Evolutionary conservation across 2,797 vertebrate species (phyloP).

Genomic region (Gymnodraco acuticeps): DNA sequence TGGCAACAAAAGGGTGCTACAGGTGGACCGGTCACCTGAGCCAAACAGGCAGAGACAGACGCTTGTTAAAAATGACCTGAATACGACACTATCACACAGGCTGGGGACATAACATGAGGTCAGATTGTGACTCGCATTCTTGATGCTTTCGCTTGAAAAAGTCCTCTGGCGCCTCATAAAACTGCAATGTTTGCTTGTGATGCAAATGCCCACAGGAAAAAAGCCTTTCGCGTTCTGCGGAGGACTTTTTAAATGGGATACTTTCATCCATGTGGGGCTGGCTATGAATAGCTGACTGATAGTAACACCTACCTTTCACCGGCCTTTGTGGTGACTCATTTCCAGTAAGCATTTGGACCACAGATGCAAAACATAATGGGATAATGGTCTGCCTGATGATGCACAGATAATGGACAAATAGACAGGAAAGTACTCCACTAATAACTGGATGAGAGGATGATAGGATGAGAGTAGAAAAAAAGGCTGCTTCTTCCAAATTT

Average conservation of each 20-base stretch:
- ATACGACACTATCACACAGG: constrained; percentile 78
- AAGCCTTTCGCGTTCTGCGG: constrained; percentile 55
- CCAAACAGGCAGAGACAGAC: constrained; percentile 79
- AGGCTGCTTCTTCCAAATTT: constrained; percentile 69
- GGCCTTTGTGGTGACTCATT: constrained; percentile 79
- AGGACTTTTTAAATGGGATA: constrained; percentile 75
- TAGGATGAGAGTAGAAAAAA: constrained; percentile 51
- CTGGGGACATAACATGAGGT: constrained; percentile 77
- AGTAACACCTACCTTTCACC: constrained; percentile 79
- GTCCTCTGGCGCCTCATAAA: constrained; percentile 57
- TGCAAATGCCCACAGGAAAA: constrained; percentile 42
- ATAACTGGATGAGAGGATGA: no score
- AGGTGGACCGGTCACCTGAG: constrained; percentile 82
- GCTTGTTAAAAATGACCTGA: constrained; percentile 85
- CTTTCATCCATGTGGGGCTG: constrained; percentile 70
- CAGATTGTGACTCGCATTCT: constrained; percentile 77
- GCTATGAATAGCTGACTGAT: constrained; percentile 80
- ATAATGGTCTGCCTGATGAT: constrained; percentile 83
- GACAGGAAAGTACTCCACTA: constrained; percentile 77
- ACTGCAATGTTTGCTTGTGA: constrained; percentile 28
- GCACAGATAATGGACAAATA: constrained; percentile 83
- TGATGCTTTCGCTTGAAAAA: constrained; percentile 69
- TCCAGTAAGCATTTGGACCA: constrained; percentile 83
- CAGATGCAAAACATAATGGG: constrained; percentile 83
- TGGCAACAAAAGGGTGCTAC: constrained; percentile 80